Base-by-base conservation (phyloP, 2,888 invertebrate genomes). In the Stenoptilia bipunctidactyla region DNA sequence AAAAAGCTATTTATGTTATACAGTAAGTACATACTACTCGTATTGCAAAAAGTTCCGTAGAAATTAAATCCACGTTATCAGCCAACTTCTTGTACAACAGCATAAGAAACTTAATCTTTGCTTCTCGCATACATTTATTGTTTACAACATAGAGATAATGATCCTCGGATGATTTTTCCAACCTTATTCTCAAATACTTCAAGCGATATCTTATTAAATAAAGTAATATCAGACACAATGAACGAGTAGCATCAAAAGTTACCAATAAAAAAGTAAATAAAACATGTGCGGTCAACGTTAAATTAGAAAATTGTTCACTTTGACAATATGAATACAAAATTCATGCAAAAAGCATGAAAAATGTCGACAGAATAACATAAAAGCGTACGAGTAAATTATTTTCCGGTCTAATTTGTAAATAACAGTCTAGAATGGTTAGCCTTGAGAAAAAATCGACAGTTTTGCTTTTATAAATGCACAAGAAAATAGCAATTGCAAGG, bases 171-270 rank as follows among this genome's bases (percentile, higher is more conserved):
- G 51, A 47, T 42, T 80, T 79, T 38, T 69, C 62, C 27, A 82
- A 46, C 37, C 77, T 58, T 14, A 53, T 37, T 0, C 74, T 60
- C 0, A 82, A 56, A 1, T 68, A 47, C 37, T 58, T 66, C 15
- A 82, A 53, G 27, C 82, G 61, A 46, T 63, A 65, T 15, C 76
- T 56, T 12, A 79, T 50, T 6, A 61, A 52, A 45, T 77, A 69
- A 34, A 74, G 67, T 10, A 80, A 25, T 10, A 66, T 49, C 40
- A 66, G 74, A 30, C 82, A 56, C 80, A 76, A 80, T 0, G 73
- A 67, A 43, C 80, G 53, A 48, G 66, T 74, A 2, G 73, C 46
- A 52, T 82, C 80, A 9, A 82, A 55, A 10, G 72, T 65, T 2
- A 74, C 45, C 1, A 71, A 53, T 1, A 69, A 64, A n/a, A 66